Base-by-base conservation (phyloP, 2,797 vertebrate genomes). In the Pelochelys cantorii region DNA sequence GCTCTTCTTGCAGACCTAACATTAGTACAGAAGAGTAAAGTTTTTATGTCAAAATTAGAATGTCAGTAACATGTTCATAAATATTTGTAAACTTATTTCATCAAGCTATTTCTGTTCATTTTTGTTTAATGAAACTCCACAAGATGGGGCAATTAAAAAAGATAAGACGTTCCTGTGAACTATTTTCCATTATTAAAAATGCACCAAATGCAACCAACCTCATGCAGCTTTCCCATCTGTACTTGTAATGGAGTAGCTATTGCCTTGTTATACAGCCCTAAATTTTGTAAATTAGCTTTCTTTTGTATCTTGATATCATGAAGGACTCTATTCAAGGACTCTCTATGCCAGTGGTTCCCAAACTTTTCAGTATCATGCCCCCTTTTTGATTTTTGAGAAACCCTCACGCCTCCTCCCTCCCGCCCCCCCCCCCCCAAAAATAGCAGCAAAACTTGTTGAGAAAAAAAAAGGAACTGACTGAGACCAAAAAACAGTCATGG, bases 121-220 rank as follows among this genome's bases (percentile, higher is more conserved):
- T 89, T 93, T 93, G 5, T 90, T 93, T 96, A 86, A 94, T 91
- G 95, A 97, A 93, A 84, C 80, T 92, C 87, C 91, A 23, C 86
- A 97, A 93, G 74, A 85, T 55, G 86, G 81, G 94, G 85, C 89
- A 95, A 94, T 96, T 96, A 90, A 94, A 91, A 95, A 93, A 94
- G 22, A 85, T 91, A 88, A 86, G 23, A 71, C 4, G 75, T 62
- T 94, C 68, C 74, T 86, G 53, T 87, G 59, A 93, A 80, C 65
- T 79, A 25, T 85, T 95, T 87, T 83, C 79, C 88, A 14, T 74
- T 85, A 37, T 56, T 91, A 77, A 93, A 48, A 95, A 88, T 79
- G 68, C n/a, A 85, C 57, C 12, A 71, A 85, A 86, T 88, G 27
- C 89, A 90, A 80, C 65, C 34, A 57, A 79, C 79, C n/a, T 86